Evolutionary conservation across 1,140 invertebrate species (phyloP).

Genomic region (Lepidurus packardi): DNA sequence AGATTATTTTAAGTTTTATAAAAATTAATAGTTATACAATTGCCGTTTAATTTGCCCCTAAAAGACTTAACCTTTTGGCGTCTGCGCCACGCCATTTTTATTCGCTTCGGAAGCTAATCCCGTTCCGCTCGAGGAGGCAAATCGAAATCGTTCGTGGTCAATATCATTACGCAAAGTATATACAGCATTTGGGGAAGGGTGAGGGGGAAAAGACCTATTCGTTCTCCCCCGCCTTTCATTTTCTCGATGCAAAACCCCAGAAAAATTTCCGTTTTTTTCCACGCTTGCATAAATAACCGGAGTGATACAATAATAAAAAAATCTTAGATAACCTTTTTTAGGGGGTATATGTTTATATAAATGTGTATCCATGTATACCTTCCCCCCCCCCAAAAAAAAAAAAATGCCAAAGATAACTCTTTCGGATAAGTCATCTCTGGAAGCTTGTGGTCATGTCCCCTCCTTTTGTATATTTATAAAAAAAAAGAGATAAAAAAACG

Average conservation of each 20-base stretch:
- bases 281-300: constrained; percentile 1
- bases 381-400: neutral
- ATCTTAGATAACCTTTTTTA: neutral
- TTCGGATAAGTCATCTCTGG: neutral
- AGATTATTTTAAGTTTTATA: too few species aligned
- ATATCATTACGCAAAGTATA: constrained; percentile 22
- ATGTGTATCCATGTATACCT: neutral
- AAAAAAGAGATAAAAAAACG: constrained; percentile 1
- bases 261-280: constrained; percentile 5
- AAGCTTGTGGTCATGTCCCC: constrained; percentile 12
- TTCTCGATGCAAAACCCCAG: constrained; percentile 8
- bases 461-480: constrained; percentile 3
- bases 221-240: neutral
- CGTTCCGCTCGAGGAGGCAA: neutral
- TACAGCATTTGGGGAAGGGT: neutral
- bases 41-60: too few species aligned
- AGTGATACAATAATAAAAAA: neutral
- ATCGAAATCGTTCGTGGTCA: constrained; percentile 21
- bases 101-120: neutral
- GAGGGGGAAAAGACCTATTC: neutral
- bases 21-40: too few species aligned
- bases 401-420: neutral
- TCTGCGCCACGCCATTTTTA: too few species aligned
- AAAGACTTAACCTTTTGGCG: too few species aligned
- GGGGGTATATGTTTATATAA: neutral